Conservation (phyloP, 2,888 invertebrate species). For the Conus canariensis region DNA sequence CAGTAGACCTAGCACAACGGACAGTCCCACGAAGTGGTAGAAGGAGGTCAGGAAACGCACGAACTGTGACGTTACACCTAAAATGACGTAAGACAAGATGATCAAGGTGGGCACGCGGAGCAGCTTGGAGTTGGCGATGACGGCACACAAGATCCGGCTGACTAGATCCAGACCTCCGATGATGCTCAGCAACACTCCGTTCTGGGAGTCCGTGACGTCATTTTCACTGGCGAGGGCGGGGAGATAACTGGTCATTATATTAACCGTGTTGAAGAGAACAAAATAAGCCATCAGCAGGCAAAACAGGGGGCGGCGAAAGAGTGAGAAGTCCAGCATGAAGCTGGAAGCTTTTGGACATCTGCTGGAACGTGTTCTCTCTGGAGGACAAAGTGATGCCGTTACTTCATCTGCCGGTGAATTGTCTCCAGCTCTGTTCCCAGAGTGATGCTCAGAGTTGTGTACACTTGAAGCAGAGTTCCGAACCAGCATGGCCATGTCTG, state of each 20-base stretch:
- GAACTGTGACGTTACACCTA: slow-evolving; percentile 40
- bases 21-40: slow-evolving; percentile 32
- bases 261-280: neutral
- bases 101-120: slow-evolving; percentile 33
- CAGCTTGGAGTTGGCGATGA: slow-evolving; percentile 8
- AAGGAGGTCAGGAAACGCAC: slow-evolving; percentile 43
- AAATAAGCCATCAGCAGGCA: slow-evolving; percentile 25
- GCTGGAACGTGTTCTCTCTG: neutral
- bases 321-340: slow-evolving; percentile 35
- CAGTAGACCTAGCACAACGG: slow-evolving; percentile 38
- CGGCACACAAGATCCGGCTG: slow-evolving; percentile 4
- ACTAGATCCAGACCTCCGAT: slow-evolving; percentile 33
- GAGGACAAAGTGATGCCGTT: neutral
- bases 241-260: slow-evolving; percentile 32
- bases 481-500: neutral
- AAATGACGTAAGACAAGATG: neutral
- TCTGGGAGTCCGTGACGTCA: slow-evolving; percentile 23
- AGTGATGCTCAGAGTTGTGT: neutral
- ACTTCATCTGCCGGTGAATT: neutral
- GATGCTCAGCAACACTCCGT: slow-evolving; percentile 22
- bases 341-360: neutral
- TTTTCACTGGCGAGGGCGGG: slow-evolving; percentile 37
- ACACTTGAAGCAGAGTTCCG: neutral
- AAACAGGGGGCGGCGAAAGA: slow-evolving; percentile 28
- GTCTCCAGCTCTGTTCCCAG: neutral